These are phyloP conservation scores for Paedocypris sp. DNA, from an alignment of 2,113 vertebrate genomes.

Conservation along the genomic window DNA sequence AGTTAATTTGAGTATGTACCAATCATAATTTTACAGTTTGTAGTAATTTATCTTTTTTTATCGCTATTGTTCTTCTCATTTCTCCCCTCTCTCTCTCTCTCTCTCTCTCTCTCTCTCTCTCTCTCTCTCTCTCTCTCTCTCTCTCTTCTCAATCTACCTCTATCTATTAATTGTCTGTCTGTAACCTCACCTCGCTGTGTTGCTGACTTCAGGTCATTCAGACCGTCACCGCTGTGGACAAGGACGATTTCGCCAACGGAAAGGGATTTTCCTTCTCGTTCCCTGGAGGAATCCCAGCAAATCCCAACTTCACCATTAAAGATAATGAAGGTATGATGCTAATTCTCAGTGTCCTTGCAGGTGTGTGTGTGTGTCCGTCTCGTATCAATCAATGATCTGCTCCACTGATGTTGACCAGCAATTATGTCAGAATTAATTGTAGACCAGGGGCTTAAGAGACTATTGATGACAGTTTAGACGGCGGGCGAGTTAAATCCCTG, in stretches of 20 bases:
- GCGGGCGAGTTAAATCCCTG: neutral
- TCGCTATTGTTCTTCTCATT: too few relatives aligned
- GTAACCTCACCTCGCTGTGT: neutral
- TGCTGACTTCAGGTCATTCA: conserved; percentile 79
- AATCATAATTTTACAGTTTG: too few relatives aligned
- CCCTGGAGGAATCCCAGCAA: conserved; percentile 67
- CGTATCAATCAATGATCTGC: conserved; percentile 27
- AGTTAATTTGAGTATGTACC: too few relatives aligned
- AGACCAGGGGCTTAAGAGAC: neutral
- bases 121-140: too few relatives aligned
- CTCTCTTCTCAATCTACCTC: too few relatives aligned
- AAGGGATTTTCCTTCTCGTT: conserved; percentile 81
- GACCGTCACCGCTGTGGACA: conserved; percentile 85
- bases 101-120: too few relatives aligned
- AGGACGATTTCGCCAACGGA: conserved; percentile 89
- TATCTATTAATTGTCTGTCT: too few relatives aligned
- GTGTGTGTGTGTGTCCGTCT: conserved; percentile 25
- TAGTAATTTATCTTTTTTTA: too few relatives aligned
- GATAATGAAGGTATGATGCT: conserved; percentile 96
- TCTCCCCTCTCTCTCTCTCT: too few relatives aligned
- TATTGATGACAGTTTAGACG: conserved; percentile 9
- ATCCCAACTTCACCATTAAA: conserved; percentile 94
- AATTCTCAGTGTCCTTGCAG: too few relatives aligned
- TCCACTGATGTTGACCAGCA: conserved; percentile 1
- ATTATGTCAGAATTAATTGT: conserved; percentile 24